Base-by-base conservation (phyloP, 2,113 vertebrate species). In the Penelope pileata region DNA sequence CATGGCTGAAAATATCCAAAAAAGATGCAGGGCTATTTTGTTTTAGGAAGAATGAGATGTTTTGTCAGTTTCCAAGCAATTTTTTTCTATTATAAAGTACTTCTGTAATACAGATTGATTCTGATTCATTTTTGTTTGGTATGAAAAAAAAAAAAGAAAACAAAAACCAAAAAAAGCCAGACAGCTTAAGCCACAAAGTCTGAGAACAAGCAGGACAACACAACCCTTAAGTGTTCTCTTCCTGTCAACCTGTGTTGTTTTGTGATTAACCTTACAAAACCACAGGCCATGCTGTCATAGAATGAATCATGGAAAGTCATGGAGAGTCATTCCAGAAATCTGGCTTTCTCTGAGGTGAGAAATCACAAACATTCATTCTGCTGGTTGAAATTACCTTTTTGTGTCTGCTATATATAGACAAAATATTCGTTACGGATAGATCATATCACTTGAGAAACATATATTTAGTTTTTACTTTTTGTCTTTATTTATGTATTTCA, bases 381-480 rank as follows among this genome's bases (percentile, higher is more conserved):
- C 16, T 36, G 10, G 8, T 68, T 47, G 29, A 32, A 76, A 30
- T 36, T 29, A 24, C 13, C 36, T 54, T 48, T 40, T 43, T 34
- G 11, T 22, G 6, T 34, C 36, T 75, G 21, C 5, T 56, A 26
- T 43, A 29, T 12, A 38, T 12, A 73, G 16, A 36, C 21, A 58
- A 36, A 36, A 30, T 14, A 38, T 22, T 75, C 6, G 30, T 56
- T 63, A 67, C n/a, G 51, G 58, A 83, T 38, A 66, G 24, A 66
- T 16, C 10, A 12, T 26, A 47, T 53, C 53, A 42, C 42, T 21
- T 63, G 26, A 91, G 30, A 45, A 88, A 16, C 6, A 93, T 58
- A 75, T 45, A 94, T 89, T 86, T 96, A 83, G 79, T 93, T 93
- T 96, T 88, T 76, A 82, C 79, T 94, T 92, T 86, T 48, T 91